Evolutionary conservation across 2,113 vertebrate species (phyloP), one percentile per base, ranked within the genome.

Genomic region (Tonatia bakeri): DNA sequence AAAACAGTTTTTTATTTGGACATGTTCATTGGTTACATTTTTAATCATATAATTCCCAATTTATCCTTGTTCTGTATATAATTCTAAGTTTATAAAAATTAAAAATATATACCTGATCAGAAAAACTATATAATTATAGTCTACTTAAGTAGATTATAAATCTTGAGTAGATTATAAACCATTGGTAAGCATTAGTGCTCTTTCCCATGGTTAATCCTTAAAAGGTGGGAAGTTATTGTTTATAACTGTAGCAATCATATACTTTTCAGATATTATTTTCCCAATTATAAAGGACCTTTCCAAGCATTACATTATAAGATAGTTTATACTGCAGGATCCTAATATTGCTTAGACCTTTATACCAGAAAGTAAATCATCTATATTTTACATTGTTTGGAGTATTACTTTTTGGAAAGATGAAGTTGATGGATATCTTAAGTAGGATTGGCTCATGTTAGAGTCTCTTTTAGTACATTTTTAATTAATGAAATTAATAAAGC

Each of bases 1-100:
- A 96, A 90, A 92, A 92, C n/a, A 87, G n/a, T 83, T 94, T 64
- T 82, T 87, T 73, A 52, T 90, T 94, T 94, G 54, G 26, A 70
- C 5, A 38, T 87, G 10, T 52, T 93, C 31, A 61, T 54, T 90
- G 50, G 40, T 52, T 94, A 80, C 24, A 90, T 85, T 96, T 92
- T 96, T 83, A 91, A 90, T 87, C 26, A 80, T 82, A 40, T 65
- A 80, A 85, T 79, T 93, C 33, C 36, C 24, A 92, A 3, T 86
- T 85, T 92, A 59, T 64, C 28, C n/a, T 75, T 94, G 19, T 84
- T 94, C 40, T 67, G 22, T n/a, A 59, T 90, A 24, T 69, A 97
- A 80, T 67, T 97, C 17, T 75, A 92, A 61, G 40, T 81, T 93
- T 82, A 61, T 82, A 36, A 77, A 85, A 87, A 86, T 36, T 59